These are phyloP conservation scores for Oppia nitens DNA, from an alignment of 1,140 invertebrate species.

Conservation along the genomic window DNA sequence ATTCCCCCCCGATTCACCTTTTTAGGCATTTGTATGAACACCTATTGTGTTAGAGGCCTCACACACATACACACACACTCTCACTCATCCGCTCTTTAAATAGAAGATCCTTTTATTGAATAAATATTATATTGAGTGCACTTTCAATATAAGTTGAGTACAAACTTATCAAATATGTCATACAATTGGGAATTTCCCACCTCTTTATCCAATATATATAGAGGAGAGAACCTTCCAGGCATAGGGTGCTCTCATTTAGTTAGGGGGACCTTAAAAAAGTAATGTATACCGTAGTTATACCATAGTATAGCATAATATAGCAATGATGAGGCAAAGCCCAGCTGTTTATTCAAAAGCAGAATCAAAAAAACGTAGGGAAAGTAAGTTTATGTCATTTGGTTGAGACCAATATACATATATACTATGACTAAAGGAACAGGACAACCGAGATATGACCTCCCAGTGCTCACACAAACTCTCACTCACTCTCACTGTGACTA, in stretches of 20 bases:
- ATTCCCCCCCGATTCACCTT: background rate
- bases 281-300: background rate
- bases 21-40: background rate
- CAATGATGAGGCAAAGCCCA: too few relatives aligned
- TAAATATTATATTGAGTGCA: background rate
- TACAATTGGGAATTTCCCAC: background rate
- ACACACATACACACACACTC: too few relatives aligned
- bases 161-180: background rate
- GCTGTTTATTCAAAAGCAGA: background rate
- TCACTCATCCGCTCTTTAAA: too few relatives aligned
- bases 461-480: too few relatives aligned
- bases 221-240: background rate
- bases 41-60: background rate
- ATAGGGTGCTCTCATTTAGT: background rate
- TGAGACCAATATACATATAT: too few relatives aligned
- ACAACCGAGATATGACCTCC: too few relatives aligned
- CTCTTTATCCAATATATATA: background rate
- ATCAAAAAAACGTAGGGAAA: background rate
- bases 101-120: background rate
- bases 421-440: too few relatives aligned
- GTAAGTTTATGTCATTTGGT: background rate
- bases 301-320: too few relatives aligned
- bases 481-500: too few relatives aligned
- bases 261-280: background rate
- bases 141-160: too few relatives aligned